A percentile compares a stretch with the other conserved stretches of the same genome.
phyloP scores from a whole-genome alignment of 2,113 vertebrate species.

The Phyllostomus discolor region DNA sequence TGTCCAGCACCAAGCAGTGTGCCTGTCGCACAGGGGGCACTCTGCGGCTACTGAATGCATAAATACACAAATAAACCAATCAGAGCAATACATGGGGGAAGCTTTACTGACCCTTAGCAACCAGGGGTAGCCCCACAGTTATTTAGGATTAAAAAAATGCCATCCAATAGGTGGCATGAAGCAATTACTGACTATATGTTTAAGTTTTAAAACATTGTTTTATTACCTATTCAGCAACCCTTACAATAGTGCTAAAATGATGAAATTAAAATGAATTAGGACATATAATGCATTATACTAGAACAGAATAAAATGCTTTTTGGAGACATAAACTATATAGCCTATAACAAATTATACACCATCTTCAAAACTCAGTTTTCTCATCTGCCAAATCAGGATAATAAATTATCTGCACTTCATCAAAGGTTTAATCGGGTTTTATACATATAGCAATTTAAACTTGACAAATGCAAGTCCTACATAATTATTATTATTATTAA shows the following conservation, averaged over 20 bases:
- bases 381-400: neutral
- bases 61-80: neutral
- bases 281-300: neutral
- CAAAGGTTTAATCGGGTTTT: neutral
- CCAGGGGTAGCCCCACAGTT: neutral
- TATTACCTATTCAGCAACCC: neutral
- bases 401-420: conserved; percentile 5
- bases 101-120: neutral
- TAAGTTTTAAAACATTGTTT: neutral
- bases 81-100: neutral
- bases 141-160: neutral
- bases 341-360: neutral
- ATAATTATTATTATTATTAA: conserved; percentile 41
- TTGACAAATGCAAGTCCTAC: neutral
- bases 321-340: neutral
- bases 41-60: neutral
- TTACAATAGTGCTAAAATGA: neutral
- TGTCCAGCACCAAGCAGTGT: neutral
- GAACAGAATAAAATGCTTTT: conserved; percentile 7
- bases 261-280: conserved; percentile 10
- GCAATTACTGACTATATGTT: neutral
- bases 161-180: neutral
- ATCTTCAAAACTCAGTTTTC: conserved; percentile 18
- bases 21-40: neutral
- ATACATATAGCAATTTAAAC: neutral